A percentile compares a stretch with the other conserved stretches of the same genome.
These are phyloP conservation scores for Orthosia cruda DNA, from an alignment of 2,888 invertebrate genomes.

Conservation along the genomic window DNA sequence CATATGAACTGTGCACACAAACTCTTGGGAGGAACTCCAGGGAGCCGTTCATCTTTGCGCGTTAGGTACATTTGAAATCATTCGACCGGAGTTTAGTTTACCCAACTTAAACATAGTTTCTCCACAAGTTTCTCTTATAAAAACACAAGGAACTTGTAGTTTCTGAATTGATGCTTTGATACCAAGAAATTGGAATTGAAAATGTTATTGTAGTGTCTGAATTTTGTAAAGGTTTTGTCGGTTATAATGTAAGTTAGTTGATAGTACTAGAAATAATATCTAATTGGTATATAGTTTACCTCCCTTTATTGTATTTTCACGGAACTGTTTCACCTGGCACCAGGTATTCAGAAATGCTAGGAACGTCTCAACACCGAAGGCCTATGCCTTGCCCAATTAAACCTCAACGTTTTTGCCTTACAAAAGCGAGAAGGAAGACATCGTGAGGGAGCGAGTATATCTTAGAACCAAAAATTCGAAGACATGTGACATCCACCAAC, in stretches of 20 bases:
- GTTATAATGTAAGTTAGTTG: neutral
- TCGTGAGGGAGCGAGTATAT: too few relatives aligned
- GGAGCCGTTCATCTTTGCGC: slow-evolving; percentile 28
- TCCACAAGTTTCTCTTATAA: slow-evolving; percentile 24
- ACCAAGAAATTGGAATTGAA: slow-evolving; percentile 7
- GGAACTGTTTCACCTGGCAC: neutral
- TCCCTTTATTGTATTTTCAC: neutral
- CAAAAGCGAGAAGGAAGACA: too few relatives aligned
- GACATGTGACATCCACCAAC: too few relatives aligned
- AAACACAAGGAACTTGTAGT: slow-evolving; percentile 25
- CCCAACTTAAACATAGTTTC: slow-evolving; percentile 23
- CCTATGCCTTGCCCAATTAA: too few relatives aligned
- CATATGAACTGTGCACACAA: neutral
- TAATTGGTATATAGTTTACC: neutral
- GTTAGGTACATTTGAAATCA: slow-evolving; percentile 27
- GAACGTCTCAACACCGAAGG: neutral
- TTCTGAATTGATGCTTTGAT: slow-evolving; percentile 1
- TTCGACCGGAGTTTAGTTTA: slow-evolving; percentile 22
- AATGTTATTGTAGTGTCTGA: neutral
- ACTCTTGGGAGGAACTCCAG: neutral
- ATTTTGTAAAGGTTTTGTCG: neutral
- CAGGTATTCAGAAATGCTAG: slow-evolving; percentile 8
- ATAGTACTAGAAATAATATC: neutral
- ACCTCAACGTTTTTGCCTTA: too few relatives aligned
- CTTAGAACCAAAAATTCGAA: too few relatives aligned